These are phyloP conservation scores for Lasius platythorax DNA, from an alignment of 2,888 invertebrate genomes.

Conservation along the genomic window DNA sequence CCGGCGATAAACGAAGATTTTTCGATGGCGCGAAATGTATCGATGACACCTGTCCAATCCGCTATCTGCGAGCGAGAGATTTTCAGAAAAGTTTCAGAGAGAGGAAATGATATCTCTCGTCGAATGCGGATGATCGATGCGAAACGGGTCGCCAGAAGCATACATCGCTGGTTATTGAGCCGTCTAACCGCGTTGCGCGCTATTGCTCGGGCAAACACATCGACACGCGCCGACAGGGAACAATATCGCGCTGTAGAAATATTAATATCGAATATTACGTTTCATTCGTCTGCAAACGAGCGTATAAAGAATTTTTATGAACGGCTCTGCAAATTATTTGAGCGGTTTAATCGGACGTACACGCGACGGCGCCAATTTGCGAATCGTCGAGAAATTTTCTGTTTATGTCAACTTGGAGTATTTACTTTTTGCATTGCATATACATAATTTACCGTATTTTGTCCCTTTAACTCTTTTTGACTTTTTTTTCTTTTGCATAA, in stretches of 20 bases:
- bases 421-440: not conserved
- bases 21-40: constrained; percentile 36
- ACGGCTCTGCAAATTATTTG: not conserved
- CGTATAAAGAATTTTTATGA: constrained; percentile 27
- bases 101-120: constrained; percentile 54
- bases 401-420: not conserved
- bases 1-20: constrained; percentile 27
- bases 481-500: not conserved
- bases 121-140: constrained; percentile 66
- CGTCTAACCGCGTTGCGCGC: constrained; percentile 64
- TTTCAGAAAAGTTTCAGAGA: constrained; percentile 39
- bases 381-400: not conserved
- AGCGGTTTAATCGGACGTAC: not conserved
- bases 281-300: constrained; percentile 30
- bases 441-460: not conserved
- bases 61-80: constrained; percentile 40
- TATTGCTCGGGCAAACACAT: constrained; percentile 37
- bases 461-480: too few relatives aligned
- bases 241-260: constrained; percentile 50
- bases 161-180: constrained; percentile 72
- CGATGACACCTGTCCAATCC: constrained; percentile 49
- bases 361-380: not conserved
- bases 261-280: constrained; percentile 66
- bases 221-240: constrained; percentile 31
- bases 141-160: constrained; percentile 66